These are phyloP conservation scores for Nannoperca obscura DNA, from an alignment of 2,797 vertebrate genomes.

Conservation along the genomic window DNA sequence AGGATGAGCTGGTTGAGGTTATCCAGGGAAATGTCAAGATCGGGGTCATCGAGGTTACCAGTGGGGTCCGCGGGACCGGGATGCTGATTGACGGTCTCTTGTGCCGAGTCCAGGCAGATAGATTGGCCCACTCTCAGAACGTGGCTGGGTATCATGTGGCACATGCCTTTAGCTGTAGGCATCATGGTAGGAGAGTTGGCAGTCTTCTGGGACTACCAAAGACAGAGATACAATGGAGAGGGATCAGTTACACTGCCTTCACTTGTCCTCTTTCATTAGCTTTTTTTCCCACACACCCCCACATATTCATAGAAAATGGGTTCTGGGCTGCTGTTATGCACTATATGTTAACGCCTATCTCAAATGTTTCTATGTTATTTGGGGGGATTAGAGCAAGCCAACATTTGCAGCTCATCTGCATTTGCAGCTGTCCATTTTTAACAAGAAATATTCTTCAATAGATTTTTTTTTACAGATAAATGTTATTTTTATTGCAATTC, in stretches of 20 bases:
- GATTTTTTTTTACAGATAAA: neutral
- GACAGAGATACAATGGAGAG: constrained; percentile 46
- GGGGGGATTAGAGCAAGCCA: neutral
- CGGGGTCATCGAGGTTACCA: constrained; percentile 62
- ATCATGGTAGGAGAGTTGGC: constrained; percentile 65
- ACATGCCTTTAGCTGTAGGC: constrained; percentile 80
- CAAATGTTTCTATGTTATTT: neutral
- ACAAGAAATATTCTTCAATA: neutral
- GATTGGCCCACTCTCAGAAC: constrained; percentile 88
- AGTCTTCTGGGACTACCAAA: constrained; percentile 40
- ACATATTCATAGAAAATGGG: neutral
- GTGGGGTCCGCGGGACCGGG: constrained; percentile 36
- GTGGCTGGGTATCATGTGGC: constrained; percentile 86
- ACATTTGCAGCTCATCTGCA: neutral
- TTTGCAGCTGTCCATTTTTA: neutral
- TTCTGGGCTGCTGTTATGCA: neutral
- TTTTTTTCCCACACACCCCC: constrained; percentile 21
- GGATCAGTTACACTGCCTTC: constrained; percentile 37
- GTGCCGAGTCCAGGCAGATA: constrained; percentile 71
- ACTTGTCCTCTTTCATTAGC: constrained; percentile 38
- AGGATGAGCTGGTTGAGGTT: constrained; percentile 92
- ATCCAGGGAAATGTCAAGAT: constrained; percentile 89
- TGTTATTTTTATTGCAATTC: neutral
- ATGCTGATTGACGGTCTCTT: constrained; percentile 39
- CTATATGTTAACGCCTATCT: neutral